phyloP scores from a whole-genome alignment of 2,113 vertebrate species.

The Menura novaehollandiae region DNA sequence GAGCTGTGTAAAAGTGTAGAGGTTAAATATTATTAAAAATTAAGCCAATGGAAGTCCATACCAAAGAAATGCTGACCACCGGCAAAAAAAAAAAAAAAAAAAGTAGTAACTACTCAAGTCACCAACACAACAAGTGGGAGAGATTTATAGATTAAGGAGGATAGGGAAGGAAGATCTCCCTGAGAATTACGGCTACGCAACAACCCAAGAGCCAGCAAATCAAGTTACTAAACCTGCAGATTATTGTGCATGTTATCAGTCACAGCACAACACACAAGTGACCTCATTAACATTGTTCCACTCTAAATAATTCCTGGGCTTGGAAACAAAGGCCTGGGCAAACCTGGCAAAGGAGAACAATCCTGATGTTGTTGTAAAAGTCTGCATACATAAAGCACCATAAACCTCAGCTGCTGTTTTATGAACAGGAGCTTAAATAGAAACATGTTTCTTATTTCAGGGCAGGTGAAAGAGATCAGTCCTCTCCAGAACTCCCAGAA shows the following conservation, averaged over 20 bases:
- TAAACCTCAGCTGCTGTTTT: neutral
- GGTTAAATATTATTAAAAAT: neutral
- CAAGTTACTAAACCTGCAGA: neutral
- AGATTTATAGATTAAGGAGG: neutral
- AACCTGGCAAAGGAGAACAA: neutral
- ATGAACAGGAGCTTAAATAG: neutral
- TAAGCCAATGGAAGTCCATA: neutral
- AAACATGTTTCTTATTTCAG: neutral
- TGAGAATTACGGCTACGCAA: neutral
- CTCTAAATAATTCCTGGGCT: neutral
- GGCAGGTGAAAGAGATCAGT: neutral
- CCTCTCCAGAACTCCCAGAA: neutral
- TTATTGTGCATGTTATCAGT: neutral
- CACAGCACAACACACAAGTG: neutral
- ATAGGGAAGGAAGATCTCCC: neutral
- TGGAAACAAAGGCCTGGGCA: neutral
- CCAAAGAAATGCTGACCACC: neutral
- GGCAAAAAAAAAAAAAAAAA: neutral
- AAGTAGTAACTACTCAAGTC: neutral
- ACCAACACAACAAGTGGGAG: neutral
- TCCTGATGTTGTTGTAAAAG: neutral
- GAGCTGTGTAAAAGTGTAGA: neutral
- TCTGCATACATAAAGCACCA: neutral
- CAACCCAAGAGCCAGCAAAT: neutral
- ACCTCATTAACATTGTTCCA: neutral